These are phyloP conservation scores for Leucoraja erinaceus DNA, from an alignment of 2,113 vertebrate species.

Conservation along the genomic window DNA sequence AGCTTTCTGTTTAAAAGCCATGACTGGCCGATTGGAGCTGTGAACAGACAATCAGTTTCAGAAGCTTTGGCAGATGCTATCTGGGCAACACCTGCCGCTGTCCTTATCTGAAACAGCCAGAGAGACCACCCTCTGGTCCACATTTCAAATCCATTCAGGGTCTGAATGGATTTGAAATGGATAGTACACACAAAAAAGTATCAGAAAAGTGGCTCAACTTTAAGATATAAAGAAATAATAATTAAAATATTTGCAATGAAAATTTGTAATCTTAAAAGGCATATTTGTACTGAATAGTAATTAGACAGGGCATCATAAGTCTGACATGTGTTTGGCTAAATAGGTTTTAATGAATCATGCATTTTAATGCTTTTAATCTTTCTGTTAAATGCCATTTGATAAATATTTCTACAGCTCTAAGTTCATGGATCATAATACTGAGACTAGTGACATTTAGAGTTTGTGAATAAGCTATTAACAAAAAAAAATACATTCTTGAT, in stretches of 20 bases:
- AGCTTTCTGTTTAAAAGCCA: background rate
- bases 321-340: background rate
- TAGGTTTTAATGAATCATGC: background rate
- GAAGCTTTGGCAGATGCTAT: background rate
- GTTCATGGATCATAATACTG: background rate
- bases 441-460: background rate
- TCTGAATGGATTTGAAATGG: slow-evolving; percentile 1
- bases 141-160: background rate
- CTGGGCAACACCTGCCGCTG: background rate
- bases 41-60: background rate
- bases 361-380: background rate
- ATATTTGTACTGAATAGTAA: background rate
- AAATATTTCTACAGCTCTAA: background rate
- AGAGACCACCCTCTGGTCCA: too few species aligned
- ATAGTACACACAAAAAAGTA: background rate
- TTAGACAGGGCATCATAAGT: background rate
- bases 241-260: background rate
- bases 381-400: background rate
- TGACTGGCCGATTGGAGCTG: background rate
- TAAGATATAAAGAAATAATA: background rate
- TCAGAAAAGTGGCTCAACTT: background rate
- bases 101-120: background rate
- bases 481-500: background rate
- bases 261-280: background rate
- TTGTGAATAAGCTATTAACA: background rate